Conservation (phyloP, 2,888 invertebrate species). For the Cheilosia variabilis region DNA sequence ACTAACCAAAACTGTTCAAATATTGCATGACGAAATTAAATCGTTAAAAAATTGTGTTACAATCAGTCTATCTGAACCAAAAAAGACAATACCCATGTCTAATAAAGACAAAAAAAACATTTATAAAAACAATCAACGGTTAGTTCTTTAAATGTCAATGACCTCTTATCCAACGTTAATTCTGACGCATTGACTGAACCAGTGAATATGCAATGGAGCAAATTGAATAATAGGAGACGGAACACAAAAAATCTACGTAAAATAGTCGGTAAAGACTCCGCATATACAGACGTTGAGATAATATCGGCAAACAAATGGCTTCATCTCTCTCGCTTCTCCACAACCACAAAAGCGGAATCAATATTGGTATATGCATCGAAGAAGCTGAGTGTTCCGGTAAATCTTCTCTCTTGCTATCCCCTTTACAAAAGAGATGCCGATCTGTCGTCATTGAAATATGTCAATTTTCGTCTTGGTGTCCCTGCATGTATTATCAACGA, state of each 20-base stretch:
- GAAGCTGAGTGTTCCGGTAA: slow-evolving; percentile 31
- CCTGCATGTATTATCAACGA: slow-evolving; percentile 26
- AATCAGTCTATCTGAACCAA: slow-evolving; percentile 5
- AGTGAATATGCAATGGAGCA: slow-evolving; percentile 27
- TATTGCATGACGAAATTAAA: slow-evolving; percentile 34
- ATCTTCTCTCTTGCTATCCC: slow-evolving; percentile 14
- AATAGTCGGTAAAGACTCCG: slow-evolving; percentile 31
- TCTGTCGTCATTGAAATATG: slow-evolving; percentile 24
- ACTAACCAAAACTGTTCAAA: slow-evolving; percentile 31
- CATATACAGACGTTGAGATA: slow-evolving; percentile 33
- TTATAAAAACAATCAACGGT: slow-evolving; percentile 2
- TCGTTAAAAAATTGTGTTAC: slow-evolving; percentile 16
- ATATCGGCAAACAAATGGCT: slow-evolving; percentile 32
- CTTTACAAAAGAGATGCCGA: slow-evolving; percentile 42
- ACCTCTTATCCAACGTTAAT: slow-evolving; percentile 17
- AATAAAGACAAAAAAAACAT: slow-evolving; percentile 10
- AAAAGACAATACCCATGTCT: slow-evolving; percentile 1
- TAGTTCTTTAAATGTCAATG: slow-evolving; percentile 17
- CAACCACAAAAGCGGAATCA: slow-evolving; percentile 27
- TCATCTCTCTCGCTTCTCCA: slow-evolving; percentile 38
- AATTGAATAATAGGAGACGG: slow-evolving; percentile 14
- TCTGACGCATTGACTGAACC: slow-evolving; percentile 15
- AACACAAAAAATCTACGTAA: slow-evolving; percentile 4
- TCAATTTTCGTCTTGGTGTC: slow-evolving; percentile 24
- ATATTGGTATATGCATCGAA: slow-evolving; percentile 22